phyloP scores from a whole-genome alignment of 2,113 vertebrate species.

The Rousettus leschenaultii region DNA sequence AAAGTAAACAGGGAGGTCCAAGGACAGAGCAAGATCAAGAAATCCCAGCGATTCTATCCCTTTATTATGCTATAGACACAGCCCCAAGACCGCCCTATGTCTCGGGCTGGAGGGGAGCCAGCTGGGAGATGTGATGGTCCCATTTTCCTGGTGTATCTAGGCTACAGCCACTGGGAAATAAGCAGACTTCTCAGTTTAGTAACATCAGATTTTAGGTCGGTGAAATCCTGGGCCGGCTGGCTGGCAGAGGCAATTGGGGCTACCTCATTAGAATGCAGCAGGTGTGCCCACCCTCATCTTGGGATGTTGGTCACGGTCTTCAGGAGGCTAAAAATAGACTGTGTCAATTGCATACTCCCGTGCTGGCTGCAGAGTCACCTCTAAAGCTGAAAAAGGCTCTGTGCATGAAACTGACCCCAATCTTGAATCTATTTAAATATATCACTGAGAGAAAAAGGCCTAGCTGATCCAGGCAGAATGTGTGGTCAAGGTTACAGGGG shows the following conservation, averaged over 20 bases:
- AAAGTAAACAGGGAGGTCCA: not conserved
- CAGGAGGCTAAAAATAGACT: slow-evolving; percentile 75
- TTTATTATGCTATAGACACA: not conserved
- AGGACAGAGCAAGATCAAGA: not conserved
- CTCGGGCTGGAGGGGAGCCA: not conserved
- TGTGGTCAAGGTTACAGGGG: not conserved
- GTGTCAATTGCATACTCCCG: slow-evolving; percentile 63
- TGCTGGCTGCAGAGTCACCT: slow-evolving; percentile 65
- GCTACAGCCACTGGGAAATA: slow-evolving; percentile 74
- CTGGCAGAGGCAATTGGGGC: slow-evolving; percentile 30
- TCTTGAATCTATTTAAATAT: slow-evolving; percentile 60
- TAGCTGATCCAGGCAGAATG: not conserved
- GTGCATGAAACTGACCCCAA: slow-evolving; percentile 49
- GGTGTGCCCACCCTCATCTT: slow-evolving; percentile 67
- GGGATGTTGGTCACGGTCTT: slow-evolving; percentile 69
- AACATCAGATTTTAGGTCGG: slow-evolving; percentile 59
- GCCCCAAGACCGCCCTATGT: not conserved
- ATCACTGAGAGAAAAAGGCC: slow-evolving; percentile 31
- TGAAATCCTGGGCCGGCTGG: slow-evolving; percentile 40
- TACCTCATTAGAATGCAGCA: slow-evolving; percentile 74
- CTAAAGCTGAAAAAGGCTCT: slow-evolving; percentile 55
- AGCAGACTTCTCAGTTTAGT: slow-evolving; percentile 68
- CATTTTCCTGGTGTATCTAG: slow-evolving; percentile 66
- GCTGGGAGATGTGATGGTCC: not conserved
- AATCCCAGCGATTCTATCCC: not conserved